These are phyloP conservation scores for Patiria miniata DNA, from an alignment of 35 echinoderm and acorn worm species.

Conservation along the genomic window DNA sequence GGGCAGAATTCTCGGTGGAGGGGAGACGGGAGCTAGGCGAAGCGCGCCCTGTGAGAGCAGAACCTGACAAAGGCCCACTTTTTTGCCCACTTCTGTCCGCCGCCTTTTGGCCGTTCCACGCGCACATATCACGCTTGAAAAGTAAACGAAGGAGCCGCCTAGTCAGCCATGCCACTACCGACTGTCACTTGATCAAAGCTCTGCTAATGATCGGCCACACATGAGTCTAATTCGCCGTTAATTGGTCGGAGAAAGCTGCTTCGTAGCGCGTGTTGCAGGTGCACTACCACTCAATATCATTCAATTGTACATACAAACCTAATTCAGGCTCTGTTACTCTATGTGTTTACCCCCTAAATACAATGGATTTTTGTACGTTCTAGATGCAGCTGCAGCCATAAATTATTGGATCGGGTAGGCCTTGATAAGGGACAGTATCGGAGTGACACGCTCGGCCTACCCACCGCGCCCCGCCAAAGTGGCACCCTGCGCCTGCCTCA, in stretches of 20 bases:
- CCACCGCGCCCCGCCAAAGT: constrained; percentile 30
- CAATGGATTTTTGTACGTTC: constrained; percentile 71
- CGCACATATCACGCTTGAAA: constrained; percentile 91
- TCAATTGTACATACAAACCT: constrained; percentile 97
- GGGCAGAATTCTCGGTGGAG: constrained; percentile 57
- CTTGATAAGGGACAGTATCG: constrained; percentile 65
- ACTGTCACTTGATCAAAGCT: constrained; percentile 81
- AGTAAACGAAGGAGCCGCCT: constrained; percentile 90
- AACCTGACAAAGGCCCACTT: constrained; percentile 81
- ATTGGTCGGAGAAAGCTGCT: constrained; percentile 83
- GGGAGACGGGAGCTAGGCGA: constrained; percentile 42
- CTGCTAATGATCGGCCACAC: constrained; percentile 93
- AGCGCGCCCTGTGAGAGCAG: constrained; percentile 55
- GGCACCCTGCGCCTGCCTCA: constrained; percentile 35
- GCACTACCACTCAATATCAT: constrained; percentile 91
- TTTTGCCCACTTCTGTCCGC: constrained; percentile 67
- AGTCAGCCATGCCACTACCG: constrained; percentile 58
- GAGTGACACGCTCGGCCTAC: constrained; percentile 35
- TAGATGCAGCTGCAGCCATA: constrained; percentile 86
- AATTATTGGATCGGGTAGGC: constrained; percentile 76
- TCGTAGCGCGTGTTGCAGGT: constrained; percentile 84
- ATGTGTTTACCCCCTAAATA: constrained; percentile 89
- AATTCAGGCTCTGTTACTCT: constrained; percentile 82
- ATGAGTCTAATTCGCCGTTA: constrained; percentile 92
- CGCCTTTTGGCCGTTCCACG: constrained; percentile 53